A percentile compares a stretch with the other conserved stretches of the same genome.
Conservation (phyloP, 2,888 invertebrate genomes). For the Ormyrus labotus region DNA sequence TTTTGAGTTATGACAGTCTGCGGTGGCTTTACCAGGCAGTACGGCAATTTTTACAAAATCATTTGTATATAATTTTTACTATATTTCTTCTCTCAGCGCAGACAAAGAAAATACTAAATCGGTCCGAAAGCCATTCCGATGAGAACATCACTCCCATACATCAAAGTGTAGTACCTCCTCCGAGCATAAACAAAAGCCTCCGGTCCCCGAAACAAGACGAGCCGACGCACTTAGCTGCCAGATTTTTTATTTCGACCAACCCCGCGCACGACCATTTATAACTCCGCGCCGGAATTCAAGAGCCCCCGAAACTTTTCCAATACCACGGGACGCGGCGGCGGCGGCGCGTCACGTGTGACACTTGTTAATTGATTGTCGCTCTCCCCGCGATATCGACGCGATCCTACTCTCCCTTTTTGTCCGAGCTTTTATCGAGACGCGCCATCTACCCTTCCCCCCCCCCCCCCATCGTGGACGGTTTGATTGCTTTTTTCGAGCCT, state of each 20-base stretch:
- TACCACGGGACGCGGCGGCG: not conserved
- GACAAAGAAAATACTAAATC: no score
- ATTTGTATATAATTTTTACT: no score
- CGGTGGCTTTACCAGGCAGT: no score
- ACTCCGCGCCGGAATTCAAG: constrained; percentile 11
- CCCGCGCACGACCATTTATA: not conserved
- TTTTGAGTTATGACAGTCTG: no score
- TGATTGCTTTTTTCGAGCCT: not conserved
- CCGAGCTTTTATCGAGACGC: constrained; percentile 13
- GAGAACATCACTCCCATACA: no score
- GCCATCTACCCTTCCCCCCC: not conserved
- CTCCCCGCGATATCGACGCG: no score
- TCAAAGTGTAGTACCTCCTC: no score
- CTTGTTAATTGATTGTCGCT: constrained; percentile 47
- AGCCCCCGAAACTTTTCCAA: constrained; percentile 44
- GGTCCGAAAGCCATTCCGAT: no score
- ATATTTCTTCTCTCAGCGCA: no score
- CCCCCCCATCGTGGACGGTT: not conserved
- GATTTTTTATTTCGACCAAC: not conserved
- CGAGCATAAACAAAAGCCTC: no score
- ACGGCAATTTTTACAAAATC: no score
- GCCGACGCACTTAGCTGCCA: not conserved
- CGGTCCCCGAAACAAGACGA: not conserved
- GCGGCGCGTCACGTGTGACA: constrained; percentile 25
- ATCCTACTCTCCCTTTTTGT: not conserved